Evolutionary conservation across 2,797 vertebrate species (phyloP).

Genomic region (Netta rufina): DNA sequence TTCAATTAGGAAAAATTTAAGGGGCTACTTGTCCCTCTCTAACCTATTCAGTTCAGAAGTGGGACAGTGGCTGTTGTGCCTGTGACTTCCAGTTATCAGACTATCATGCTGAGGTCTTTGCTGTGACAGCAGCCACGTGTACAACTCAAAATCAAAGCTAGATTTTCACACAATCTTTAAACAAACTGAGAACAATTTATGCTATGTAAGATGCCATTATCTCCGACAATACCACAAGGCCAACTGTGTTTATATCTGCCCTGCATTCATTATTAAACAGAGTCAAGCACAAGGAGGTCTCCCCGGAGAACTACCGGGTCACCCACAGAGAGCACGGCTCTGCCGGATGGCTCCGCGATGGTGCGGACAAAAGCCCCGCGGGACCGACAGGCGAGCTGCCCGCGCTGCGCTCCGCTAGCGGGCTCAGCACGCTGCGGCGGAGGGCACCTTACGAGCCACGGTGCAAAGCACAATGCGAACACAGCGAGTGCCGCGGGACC

Average conservation of each 20-base stretch:
- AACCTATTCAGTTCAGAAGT: background rate
- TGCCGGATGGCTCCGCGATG: background rate
- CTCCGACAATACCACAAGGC: background rate
- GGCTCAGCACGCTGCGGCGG: fast-evolving
- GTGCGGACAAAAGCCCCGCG: background rate
- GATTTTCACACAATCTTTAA: constrained; percentile 37
- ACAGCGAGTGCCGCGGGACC: no score
- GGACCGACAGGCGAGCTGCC: fast-evolving
- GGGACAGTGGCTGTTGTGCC: background rate
- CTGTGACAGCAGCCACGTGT: background rate
- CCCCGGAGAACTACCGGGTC: background rate
- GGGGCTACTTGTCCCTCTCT: constrained; percentile 23
- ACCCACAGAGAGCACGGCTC: background rate
- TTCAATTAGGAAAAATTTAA: constrained; percentile 20
- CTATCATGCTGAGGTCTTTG: background rate
- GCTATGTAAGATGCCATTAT: background rate
- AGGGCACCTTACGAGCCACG: background rate
- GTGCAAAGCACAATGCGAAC: background rate
- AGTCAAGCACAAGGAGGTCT: background rate
- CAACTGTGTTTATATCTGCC: background rate
- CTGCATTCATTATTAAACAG: constrained; percentile 21
- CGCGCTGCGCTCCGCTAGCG: background rate
- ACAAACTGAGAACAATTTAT: background rate
- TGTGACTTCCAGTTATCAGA: constrained; percentile 12
- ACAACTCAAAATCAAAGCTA: constrained; percentile 34